Base-by-base conservation (phyloP, 2,888 invertebrate genomes). In the Mesorhabditis belari region DNA sequence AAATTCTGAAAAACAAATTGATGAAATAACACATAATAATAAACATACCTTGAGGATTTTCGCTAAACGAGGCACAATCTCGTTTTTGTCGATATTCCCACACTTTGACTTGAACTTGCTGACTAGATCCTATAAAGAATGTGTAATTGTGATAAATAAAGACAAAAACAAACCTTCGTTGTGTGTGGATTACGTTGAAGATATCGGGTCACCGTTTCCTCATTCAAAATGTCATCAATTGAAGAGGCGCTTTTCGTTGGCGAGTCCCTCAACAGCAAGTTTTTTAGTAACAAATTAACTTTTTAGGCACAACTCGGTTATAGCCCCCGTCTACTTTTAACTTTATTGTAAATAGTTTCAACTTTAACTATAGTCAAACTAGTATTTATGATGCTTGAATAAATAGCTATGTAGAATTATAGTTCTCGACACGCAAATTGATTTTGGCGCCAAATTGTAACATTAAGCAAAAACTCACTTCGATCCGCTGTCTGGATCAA, bases 171-270 rank as follows among this genome's bases (percentile, higher is more conserved):
- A 52, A 95, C 95, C 69, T 92, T 95, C 0, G 95, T 91, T 0
- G 96, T 96, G 90, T 96, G 93, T 0, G 96, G 98, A 80, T 96
- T 96, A 9, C 96, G 87, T 82, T 90, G 89, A 29, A 98, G 85
- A 83, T 98, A 96, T 19, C 94, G 87, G 3, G 94, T 86, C 5
- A 98, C 77, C n/a, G 75, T 75, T 24, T 76, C 80, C 58, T 79
- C 77, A 28, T 69, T 77, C 29, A 75, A 52, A 3, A 70, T 71
- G 23, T 73, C 73, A n/a, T n/a, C n/a, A n/a, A n/a, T n/a, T n/a
- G n/a, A n/a, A n/a, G n/a, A n/a, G n/a, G n/a, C n/a, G n/a, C n/a
- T n/a, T n/a, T n/a, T n/a, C n/a, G n/a, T n/a, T n/a, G n/a, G n/a
- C n/a, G n/a, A n/a, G n/a, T n/a, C n/a, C n/a, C n/a, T n/a, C n/a